Evolutionary conservation across 2,797 vertebrate species (phyloP).

Genomic region (Myiotriccus ornatus): DNA sequence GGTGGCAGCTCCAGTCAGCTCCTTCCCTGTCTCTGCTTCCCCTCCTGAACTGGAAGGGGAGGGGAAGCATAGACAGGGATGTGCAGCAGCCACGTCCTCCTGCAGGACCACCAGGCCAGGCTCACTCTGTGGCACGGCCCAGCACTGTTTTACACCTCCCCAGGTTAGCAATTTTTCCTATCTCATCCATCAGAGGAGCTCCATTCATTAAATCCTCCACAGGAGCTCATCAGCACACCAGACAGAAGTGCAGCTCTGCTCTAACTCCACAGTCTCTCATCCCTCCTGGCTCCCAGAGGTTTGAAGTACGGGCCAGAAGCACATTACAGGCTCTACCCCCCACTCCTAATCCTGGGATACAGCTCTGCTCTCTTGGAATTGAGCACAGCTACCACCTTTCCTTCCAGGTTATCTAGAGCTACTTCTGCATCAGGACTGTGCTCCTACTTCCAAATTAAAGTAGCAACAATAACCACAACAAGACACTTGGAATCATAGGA

Average conservation of each 20-base stretch:
- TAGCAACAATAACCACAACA: accelerated
- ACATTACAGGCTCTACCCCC: neutral
- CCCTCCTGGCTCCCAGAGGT: neutral
- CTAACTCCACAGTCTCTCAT: neutral
- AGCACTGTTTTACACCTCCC: neutral
- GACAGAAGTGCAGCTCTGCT: neutral
- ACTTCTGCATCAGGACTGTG: accelerated
- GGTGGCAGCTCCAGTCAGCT: neutral
- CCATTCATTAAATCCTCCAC: constrained; percentile 39
- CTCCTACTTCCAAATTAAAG: neutral
- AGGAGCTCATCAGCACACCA: neutral
- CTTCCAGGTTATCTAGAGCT: neutral
- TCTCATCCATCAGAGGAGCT: constrained; percentile 24
- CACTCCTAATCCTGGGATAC: neutral
- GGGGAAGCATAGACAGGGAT: too few relatives aligned
- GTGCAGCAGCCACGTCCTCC: neutral
- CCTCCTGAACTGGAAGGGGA: neutral
- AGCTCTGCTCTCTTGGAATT: neutral
- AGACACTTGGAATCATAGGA: accelerated
- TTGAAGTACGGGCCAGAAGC: accelerated
- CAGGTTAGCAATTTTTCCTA: constrained; percentile 36
- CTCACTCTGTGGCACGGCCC: accelerated
- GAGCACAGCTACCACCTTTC: neutral
- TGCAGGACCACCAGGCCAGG: neutral
- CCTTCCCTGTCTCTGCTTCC: neutral